These are phyloP conservation scores for Excalfactoria chinensis DNA, from an alignment of 2,113 vertebrate species.

Conservation along the genomic window DNA sequence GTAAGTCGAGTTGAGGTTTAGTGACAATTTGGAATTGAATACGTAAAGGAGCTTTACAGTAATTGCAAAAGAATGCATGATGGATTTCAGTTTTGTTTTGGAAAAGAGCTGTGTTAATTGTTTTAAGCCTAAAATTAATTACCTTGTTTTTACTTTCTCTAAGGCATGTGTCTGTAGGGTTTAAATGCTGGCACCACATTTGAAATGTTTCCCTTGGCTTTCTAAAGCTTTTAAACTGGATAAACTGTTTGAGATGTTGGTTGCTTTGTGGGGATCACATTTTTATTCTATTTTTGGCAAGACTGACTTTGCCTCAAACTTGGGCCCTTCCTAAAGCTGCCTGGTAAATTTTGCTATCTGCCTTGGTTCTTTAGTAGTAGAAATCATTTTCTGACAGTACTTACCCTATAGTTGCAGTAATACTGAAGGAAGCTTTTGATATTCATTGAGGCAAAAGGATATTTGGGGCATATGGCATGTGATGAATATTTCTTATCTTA, in stretches of 20 bases:
- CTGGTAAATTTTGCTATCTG: not conserved
- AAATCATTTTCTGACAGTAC: not conserved
- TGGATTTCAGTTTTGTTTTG: not conserved
- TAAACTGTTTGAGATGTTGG: not conserved
- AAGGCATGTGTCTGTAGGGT: not conserved
- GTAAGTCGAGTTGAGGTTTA: not conserved
- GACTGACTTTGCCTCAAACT: not conserved
- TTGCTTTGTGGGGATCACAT: not conserved
- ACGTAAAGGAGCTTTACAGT: not conserved
- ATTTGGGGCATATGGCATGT: not conserved
- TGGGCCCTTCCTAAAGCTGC: not conserved
- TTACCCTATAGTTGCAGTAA: not conserved
- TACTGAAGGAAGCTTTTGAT: not conserved
- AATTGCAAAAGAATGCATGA: not conserved
- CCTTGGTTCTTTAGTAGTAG: not conserved
- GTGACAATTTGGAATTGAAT: not conserved
- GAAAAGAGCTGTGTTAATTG: not conserved
- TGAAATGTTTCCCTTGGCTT: not conserved
- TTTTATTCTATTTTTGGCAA: slow-evolving; percentile 18
- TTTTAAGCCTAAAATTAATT: not conserved
- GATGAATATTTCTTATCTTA: not conserved
- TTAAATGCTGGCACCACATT: not conserved
- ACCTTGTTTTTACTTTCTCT: not conserved
- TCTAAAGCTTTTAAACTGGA: not conserved
- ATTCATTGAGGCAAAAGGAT: not conserved